Base-by-base conservation (phyloP, 2,797 vertebrate genomes). In the Enteromius thamalakanensis region DNA sequence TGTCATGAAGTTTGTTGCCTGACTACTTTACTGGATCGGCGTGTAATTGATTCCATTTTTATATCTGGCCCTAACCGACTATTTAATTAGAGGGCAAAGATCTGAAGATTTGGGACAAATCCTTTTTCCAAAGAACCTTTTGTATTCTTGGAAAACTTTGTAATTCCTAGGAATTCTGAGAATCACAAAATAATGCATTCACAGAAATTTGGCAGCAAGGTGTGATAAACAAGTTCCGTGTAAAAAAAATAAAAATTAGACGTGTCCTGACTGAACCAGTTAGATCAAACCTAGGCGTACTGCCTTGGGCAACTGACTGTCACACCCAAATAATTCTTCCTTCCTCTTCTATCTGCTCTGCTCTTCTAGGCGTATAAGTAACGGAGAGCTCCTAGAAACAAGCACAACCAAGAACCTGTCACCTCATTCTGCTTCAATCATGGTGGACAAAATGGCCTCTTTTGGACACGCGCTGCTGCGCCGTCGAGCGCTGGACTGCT, bases 401-500 rank as follows among this genome's bases (percentile, higher is more conserved):
- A 70, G 7, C 53, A 70, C 80, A 79, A 42, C 49, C 5, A 12
- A 60, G 37, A 49, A 49, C 15, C 37, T 15, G 34, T 29, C 45
- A 14, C 12, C 23, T 58, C 12, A 32, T 17, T 79, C 17, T 3
- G 0, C 0, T 19, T 69, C 51, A 68, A 74, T 55, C 68, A 95
- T 95, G 93, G 84, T 88, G 65, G 87, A 72, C 78, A 89, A 90
- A 87, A 86, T 95, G 75, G 85, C 90, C 40, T 88, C 72, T 6
- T 87, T 98, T 40, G 96, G 96, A 80, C 96, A 92, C 84, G 94
- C 86, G 81, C 92, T 99, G 86, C 92, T 98, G 83, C 96, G 97
- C 12, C 96, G 96, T 69, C 94, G 97, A 0, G 0, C 76, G 0
- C 87, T 99, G 74, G 93, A 97, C 89, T 88, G 87, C 76, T 94